Conservation (phyloP, 1,140 invertebrate species). For the Cydia pomonella region DNA sequence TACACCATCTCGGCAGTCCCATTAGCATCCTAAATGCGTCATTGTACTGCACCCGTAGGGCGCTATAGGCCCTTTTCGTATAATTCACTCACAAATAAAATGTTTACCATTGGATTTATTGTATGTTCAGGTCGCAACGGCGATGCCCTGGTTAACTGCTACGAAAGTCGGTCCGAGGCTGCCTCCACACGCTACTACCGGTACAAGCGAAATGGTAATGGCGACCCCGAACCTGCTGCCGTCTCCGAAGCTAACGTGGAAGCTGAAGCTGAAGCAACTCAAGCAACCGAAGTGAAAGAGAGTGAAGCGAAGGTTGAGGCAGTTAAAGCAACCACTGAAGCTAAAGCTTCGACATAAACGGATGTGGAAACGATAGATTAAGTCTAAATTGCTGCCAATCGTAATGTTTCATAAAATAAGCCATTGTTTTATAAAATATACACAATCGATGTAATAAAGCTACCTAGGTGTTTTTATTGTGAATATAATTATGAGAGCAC, state of each 20-base stretch:
- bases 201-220: slow-evolving; percentile 67
- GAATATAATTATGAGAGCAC: background rate
- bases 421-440: background rate
- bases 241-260: slow-evolving; percentile 8
- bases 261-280: slow-evolving; percentile 32
- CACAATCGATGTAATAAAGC: background rate
- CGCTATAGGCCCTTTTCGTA: too few relatives aligned
- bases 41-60: too few relatives aligned
- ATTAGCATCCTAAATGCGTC: too few relatives aligned
- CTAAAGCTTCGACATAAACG: background rate
- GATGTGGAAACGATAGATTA: slow-evolving; percentile 35
- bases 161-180: slow-evolving; percentile 65
- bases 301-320: slow-evolving; percentile 37
- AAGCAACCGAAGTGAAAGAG: slow-evolving; percentile 11
- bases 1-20: too few relatives aligned
- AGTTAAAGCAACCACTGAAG: slow-evolving; percentile 27
- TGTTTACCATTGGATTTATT: slow-evolving; percentile 23
- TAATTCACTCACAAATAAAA: too few relatives aligned
- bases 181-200: slow-evolving; percentile 66
- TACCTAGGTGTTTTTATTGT: background rate
- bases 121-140: slow-evolving; percentile 60
- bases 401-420: background rate
- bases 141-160: slow-evolving; percentile 71
- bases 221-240: slow-evolving; percentile 41
- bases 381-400: background rate